These are phyloP conservation scores for Drosophila orena DNA, from an alignment of 1,140 invertebrate genomes.

Conservation along the genomic window DNA sequence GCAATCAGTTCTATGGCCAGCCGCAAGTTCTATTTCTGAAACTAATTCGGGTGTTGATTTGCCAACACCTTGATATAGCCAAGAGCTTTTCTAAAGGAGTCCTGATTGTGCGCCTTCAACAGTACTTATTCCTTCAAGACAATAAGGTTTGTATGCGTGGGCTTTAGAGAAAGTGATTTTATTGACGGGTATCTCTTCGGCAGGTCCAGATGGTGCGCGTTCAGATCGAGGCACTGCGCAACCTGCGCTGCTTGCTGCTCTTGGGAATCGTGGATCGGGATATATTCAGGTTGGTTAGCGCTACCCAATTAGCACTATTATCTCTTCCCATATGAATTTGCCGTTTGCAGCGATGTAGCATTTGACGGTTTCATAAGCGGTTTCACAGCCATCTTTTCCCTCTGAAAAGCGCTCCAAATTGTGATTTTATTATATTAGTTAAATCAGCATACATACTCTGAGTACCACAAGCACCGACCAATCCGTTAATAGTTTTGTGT, in stretches of 20 bases:
- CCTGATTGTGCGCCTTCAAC: slow-evolving; percentile 54
- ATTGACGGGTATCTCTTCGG: slow-evolving; percentile 15
- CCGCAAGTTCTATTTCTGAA: slow-evolving; percentile 74
- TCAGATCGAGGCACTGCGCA: slow-evolving; percentile 86
- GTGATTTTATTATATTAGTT: not conserved
- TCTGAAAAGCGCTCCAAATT: slow-evolving; percentile 27
- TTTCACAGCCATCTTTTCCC: slow-evolving; percentile 72
- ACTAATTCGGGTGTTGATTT: slow-evolving; percentile 67
- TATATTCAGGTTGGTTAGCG: slow-evolving; percentile 62
- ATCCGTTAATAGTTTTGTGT: slow-evolving; percentile 39
- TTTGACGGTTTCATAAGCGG: slow-evolving; percentile 53
- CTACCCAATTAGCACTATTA: slow-evolving; percentile 46
- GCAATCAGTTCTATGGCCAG: slow-evolving; percentile 58
- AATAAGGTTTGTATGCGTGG: slow-evolving; percentile 53
- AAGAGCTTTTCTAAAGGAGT: slow-evolving; percentile 47
- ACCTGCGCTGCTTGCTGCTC: slow-evolving; percentile 69
- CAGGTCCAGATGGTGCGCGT: slow-evolving; percentile 84
- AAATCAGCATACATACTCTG: slow-evolving; percentile 46
- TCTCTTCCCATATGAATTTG: slow-evolving; percentile 33
- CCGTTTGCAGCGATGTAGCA: slow-evolving; percentile 68
- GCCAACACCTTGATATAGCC: slow-evolving; percentile 69
- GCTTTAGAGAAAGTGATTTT: slow-evolving; percentile 3
- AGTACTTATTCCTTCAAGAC: slow-evolving; percentile 63
- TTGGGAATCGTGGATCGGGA: slow-evolving; percentile 64
- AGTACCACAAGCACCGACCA: slow-evolving; percentile 56